Percentiles rank a stretch among this genome's conserved stretches.
Evolutionary conservation across 2,888 invertebrate genomes (phyloP).

Genomic region (Pantelozetes paolii): DNA sequence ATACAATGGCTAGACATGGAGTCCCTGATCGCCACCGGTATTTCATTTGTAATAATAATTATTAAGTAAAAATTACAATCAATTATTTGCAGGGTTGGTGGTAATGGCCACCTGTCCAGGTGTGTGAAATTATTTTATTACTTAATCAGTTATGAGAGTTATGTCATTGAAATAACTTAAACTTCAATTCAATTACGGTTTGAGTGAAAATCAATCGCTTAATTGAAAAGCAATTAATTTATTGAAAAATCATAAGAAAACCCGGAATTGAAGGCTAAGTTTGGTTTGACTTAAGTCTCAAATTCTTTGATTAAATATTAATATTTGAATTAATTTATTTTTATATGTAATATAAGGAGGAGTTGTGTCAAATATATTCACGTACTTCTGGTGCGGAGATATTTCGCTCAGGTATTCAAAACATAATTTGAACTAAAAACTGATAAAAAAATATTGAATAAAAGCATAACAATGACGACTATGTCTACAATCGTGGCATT

Average conservation of each 20-base stretch:
- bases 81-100: constrained; percentile 42
- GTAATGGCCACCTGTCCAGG: constrained; percentile 50
- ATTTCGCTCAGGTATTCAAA: constrained; percentile 50
- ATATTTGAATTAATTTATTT: too few relatives aligned
- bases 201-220: too few relatives aligned
- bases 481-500: constrained; percentile 50
- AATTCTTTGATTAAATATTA: too few relatives aligned
- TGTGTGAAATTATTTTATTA: constrained; percentile 27
- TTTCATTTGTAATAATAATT: too few relatives aligned
- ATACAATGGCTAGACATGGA: constrained; percentile 49
- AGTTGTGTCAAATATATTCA: constrained; percentile 51
- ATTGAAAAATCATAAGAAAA: too few relatives aligned
- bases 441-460: constrained; percentile 20
- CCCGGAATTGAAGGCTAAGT: neutral
- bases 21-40: constrained; percentile 50
- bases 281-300: too few relatives aligned
- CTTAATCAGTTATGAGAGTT: constrained; percentile 41
- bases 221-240: too few relatives aligned
- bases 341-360: constrained; percentile 52
- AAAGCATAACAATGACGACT: constrained; percentile 51
- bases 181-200: too few relatives aligned
- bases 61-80: too few relatives aligned
- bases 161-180: neutral
- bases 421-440: neutral
- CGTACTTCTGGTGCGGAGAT: constrained; percentile 51